Conservation (phyloP, 2,113 vertebrate species). For the Caloenas nicobarica region DNA sequence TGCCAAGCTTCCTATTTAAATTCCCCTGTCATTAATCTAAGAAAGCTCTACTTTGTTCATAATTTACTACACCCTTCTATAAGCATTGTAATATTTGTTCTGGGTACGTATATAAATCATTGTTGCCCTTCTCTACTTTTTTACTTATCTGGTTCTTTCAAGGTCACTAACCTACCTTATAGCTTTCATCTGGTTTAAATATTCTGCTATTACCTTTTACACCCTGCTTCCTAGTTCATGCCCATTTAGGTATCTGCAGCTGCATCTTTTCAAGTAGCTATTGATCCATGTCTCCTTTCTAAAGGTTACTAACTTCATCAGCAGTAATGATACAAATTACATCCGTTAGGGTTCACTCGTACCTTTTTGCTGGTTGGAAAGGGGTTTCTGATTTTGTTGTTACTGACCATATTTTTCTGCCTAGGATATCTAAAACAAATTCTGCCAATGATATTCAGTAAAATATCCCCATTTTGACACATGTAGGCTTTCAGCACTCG, state of each 20-base stretch:
- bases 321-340: constrained; percentile 20
- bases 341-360: constrained; percentile 4
- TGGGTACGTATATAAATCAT: constrained; percentile 44
- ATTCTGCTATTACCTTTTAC: constrained; percentile 33
- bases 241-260: constrained; percentile 31
- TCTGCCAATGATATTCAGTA: background rate
- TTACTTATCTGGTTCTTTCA: constrained; percentile 33
- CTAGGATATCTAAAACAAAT: background rate
- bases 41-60: constrained; percentile 41
- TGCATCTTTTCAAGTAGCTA: constrained; percentile 32
- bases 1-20: background rate
- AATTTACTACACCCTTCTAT: constrained; percentile 37
- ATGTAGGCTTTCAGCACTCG: background rate
- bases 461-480: background rate
- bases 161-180: constrained; percentile 49
- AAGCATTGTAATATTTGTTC: constrained; percentile 47
- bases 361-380: background rate
- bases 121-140: constrained; percentile 20
- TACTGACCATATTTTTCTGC: background rate
- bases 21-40: constrained; percentile 21
- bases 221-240: constrained; percentile 40
- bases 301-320: constrained; percentile 63
- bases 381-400: background rate
- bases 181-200: constrained; percentile 66
- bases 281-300: constrained; percentile 62